phyloP scores from a whole-genome alignment of 2,797 vertebrate genomes.

The Aplochiton taeniatus region DNA sequence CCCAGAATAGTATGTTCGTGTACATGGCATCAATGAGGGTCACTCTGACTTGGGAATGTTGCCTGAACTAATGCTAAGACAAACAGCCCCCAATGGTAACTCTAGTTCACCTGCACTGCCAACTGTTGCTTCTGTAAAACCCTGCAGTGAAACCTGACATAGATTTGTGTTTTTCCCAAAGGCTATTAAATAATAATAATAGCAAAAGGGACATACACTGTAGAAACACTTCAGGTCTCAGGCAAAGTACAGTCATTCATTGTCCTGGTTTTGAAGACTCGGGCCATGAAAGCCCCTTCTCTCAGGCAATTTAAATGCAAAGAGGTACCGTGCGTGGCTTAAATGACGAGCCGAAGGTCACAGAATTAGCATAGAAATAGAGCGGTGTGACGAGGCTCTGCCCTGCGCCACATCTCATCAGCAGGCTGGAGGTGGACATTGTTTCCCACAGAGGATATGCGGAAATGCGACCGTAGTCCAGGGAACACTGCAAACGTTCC shows the following conservation, averaged over 20 bases:
- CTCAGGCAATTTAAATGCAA: conserved; percentile 36
- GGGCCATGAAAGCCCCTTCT: background rate
- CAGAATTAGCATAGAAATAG: conserved; percentile 47
- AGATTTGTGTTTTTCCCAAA: conserved; percentile 48
- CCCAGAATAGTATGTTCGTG: conserved; percentile 54
- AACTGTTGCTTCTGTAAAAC: conserved; percentile 64
- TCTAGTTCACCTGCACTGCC: conserved; percentile 57
- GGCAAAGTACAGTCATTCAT: conserved; percentile 19
- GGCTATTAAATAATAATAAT: conserved; percentile 37
- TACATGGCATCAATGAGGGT: conserved; percentile 49
- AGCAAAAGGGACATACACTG: conserved; percentile 30
- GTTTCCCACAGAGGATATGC: conserved; percentile 20
- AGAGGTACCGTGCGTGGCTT: conserved; percentile 23
- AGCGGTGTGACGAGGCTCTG: conserved; percentile 50
- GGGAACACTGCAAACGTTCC: too few relatives aligned
- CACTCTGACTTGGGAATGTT: conserved; percentile 62
- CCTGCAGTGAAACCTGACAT: conserved; percentile 57
- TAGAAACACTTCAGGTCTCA: conserved; percentile 12
- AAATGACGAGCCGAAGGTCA: conserved; percentile 39
- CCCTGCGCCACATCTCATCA: conserved; percentile 25
- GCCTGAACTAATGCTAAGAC: conserved; percentile 62
- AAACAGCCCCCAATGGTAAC: conserved; percentile 62
- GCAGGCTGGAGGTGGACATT: conserved; percentile 20
- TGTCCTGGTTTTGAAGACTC: conserved; percentile 7
- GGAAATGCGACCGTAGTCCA: too few relatives aligned